Base-by-base conservation (phyloP, 2,797 vertebrate species). In the Peromyscus attwateri region DNA sequence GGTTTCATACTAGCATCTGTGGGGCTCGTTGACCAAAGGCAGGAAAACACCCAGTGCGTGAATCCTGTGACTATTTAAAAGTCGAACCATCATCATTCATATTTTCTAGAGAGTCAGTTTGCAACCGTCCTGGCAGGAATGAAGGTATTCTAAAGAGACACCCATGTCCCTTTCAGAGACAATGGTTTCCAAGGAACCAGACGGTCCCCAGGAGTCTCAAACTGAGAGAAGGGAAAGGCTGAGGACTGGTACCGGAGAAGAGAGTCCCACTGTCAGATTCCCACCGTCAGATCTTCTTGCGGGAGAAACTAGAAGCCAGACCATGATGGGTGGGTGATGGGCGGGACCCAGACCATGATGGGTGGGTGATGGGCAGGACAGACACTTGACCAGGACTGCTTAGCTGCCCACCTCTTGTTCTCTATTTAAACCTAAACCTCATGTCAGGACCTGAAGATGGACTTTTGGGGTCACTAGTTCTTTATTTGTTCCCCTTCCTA, bases 91-190 rank as follows among this genome's bases (percentile, higher is more conserved):
- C 49, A 3, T 68, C 3, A 68, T 84, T 93, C 80, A 2, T 88
- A 17, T 81, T 91, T 97, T 89, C 57, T 89, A 70, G 81, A 91
- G 43, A 52, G 21, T 49, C 71, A 52, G 10, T 55, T n/a, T 19
- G 7, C 34, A 71, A 23, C 40, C 16, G 2, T 34, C 40, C 34
- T 27, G 34, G 43, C 31, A n/a, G 6, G 82, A 40, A 87, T 25
- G 64, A 11, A 52, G 34, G 19, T 37, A 10, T 2, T 37, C 66
- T 27, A 29, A 87, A 87, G 66, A 40, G 34, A 37, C 21, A 66
- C 66, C 31, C 19, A 19, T 52, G 66, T 34, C 66, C 21, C 66
- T 52, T 27, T 27, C 66, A 37, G 64, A 52, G 55, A n/a, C 46
- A 37, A 37, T 12, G 64, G 31, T 49, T 49, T 52, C 43, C 34